Percentiles rank a stretch among this genome's conserved stretches.
These are phyloP conservation scores for Temnothorax curvispinosus DNA, from an alignment of 1,140 invertebrate species.

Conservation along the genomic window DNA sequence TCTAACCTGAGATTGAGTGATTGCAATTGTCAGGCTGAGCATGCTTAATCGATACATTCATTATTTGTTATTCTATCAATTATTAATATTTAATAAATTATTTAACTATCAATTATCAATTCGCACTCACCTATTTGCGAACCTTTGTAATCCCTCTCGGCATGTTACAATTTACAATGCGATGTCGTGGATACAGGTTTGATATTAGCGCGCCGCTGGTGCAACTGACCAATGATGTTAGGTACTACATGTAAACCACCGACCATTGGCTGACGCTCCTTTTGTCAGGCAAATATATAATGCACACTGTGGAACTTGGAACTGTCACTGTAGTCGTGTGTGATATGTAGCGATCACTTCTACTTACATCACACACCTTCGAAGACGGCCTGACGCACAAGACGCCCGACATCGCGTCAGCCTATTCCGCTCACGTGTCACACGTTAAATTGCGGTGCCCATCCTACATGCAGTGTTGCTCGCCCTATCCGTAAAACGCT, in stretches of 20 bases:
- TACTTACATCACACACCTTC: constrained; percentile 63
- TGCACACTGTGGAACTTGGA: neutral
- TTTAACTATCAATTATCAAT: neutral
- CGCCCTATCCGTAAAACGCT: constrained; percentile 49
- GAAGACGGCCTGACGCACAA: constrained; percentile 25
- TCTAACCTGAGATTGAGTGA: neutral
- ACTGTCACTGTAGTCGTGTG: neutral
- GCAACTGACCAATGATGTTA: constrained; percentile 31
- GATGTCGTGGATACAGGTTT: neutral
- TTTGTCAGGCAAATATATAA: neutral
- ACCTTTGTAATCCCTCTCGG: neutral
- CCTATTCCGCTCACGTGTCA: constrained; percentile 33
- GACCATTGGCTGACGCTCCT: neutral
- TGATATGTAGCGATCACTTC: neutral
- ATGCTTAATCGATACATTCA: neutral
- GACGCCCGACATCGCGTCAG: constrained; percentile 40
- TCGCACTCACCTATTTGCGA: neutral
- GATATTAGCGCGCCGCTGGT: constrained; percentile 1
- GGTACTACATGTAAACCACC: neutral
- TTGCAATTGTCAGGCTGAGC: neutral
- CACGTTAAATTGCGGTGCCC: constrained; percentile 68
- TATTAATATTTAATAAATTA: neutral
- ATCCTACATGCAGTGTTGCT: constrained; percentile 21
- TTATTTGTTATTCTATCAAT: neutral
- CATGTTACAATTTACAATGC: neutral